A percentile compares a stretch with the other conserved stretches of the same genome.
phyloP scores from a whole-genome alignment of 2,113 vertebrate genomes.

The Columba livia region DNA sequence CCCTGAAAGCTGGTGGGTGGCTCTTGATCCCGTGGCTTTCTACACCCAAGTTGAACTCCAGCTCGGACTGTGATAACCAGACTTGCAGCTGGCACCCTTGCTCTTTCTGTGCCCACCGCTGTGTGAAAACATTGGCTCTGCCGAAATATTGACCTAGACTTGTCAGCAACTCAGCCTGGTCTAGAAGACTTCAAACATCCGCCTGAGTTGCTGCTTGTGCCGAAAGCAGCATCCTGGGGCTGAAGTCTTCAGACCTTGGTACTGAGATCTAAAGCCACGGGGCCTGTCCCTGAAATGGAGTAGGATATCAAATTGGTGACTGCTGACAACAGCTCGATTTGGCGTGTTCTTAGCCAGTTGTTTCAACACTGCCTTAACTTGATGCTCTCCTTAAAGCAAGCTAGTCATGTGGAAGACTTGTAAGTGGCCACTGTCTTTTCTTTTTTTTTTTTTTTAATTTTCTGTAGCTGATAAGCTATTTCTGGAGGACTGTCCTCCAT shows the following conservation, averaged over 20 bases:
- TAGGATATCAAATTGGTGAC: slow-evolving; percentile 54
- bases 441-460: neutral
- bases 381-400: slow-evolving; percentile 61
- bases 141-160: slow-evolving; percentile 44
- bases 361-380: slow-evolving; percentile 70
- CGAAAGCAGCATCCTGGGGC: slow-evolving; percentile 24
- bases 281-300: neutral
- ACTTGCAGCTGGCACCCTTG: slow-evolving; percentile 21
- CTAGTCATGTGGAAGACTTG: slow-evolving; percentile 64
- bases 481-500: slow-evolving; percentile 52
- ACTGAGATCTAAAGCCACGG: slow-evolving; percentile 11
- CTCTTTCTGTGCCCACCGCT: slow-evolving; percentile 2
- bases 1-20: slow-evolving; percentile 46
- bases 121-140: slow-evolving; percentile 22
- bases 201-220: neutral
- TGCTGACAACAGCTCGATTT: slow-evolving; percentile 55
- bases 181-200: slow-evolving; percentile 20
- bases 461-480: slow-evolving; percentile 63
- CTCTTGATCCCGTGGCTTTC: slow-evolving; percentile 15
- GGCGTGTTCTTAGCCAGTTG: slow-evolving; percentile 54
- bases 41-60: slow-evolving; percentile 17
- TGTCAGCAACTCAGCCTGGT: slow-evolving; percentile 8
- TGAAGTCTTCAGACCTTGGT: slow-evolving; percentile 23
- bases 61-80: slow-evolving; percentile 48
- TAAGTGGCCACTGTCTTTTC: slow-evolving; percentile 65